Conservation (phyloP, 2,888 invertebrate species). For the Eustalomyia histrio region DNA sequence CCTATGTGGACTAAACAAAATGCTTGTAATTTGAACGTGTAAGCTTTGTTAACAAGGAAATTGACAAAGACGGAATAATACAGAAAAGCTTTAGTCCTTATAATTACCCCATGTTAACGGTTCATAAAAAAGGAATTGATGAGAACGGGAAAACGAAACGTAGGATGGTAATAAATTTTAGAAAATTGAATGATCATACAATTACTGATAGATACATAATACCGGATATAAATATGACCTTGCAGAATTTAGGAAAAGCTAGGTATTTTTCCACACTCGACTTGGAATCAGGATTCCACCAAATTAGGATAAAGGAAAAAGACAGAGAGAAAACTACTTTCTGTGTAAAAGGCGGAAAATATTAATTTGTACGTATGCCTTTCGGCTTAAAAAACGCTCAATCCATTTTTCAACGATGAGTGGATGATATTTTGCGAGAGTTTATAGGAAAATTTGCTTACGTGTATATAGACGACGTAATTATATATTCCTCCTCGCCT, state of each 20-base stretch:
- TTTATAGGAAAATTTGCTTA: constrained; percentile 16
- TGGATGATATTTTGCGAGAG: constrained; percentile 6
- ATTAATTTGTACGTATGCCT: constrained; percentile 9
- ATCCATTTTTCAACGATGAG: constrained; percentile 48
- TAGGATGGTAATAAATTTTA: constrained; percentile 37
- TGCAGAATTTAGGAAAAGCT: constrained; percentile 18
- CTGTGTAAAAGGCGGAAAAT: no score
- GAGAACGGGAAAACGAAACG: constrained; percentile 32
- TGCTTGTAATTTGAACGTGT: no score
- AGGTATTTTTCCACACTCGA: constrained; percentile 25
- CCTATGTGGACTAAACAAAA: no score
- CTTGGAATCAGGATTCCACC: constrained; percentile 57
- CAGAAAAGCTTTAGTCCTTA: constrained; percentile 28
- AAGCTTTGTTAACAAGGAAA: no score
- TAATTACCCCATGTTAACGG: constrained; percentile 22
- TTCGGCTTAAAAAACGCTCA: constrained; percentile 51
- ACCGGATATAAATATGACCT: constrained; percentile 24
- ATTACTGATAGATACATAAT: constrained; percentile 36
- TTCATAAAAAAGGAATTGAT: constrained; percentile 25
- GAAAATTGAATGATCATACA: constrained; percentile 28
- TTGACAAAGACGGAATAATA: constrained; percentile 25
- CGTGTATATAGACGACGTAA: constrained; percentile 2
- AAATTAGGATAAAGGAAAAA: no score
- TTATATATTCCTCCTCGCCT: constrained; percentile 6
- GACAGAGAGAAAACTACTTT: constrained; percentile 63